These are phyloP conservation scores for Novumbra hubbsi DNA, from an alignment of 2,797 vertebrate species.

Conservation along the genomic window DNA sequence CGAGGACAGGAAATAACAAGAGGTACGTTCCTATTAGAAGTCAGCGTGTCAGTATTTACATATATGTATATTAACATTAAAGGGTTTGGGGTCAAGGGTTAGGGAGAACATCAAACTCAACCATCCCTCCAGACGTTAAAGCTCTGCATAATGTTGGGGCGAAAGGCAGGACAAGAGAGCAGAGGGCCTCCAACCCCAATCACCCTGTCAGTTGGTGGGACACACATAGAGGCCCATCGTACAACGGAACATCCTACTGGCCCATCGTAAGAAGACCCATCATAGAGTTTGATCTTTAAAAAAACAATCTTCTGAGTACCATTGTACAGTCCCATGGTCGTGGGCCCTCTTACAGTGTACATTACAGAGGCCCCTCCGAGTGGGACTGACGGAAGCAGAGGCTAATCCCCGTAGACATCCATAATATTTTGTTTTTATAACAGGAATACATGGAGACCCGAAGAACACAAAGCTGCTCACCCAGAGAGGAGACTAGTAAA, in stretches of 20 bases:
- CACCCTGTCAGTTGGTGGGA: neutral
- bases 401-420: neutral
- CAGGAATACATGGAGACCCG: too few species aligned
- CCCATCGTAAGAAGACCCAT: neutral
- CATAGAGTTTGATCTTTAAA: neutral
- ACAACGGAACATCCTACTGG: neutral
- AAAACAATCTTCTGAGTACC: neutral
- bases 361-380: neutral
- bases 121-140: too few species aligned
- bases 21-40: neutral
- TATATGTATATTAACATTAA: neutral
- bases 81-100: neutral
- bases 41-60: neutral
- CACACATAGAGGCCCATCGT: neutral
- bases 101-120: too few species aligned
- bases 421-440: neutral
- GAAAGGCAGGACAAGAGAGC: neutral
- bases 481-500: too few species aligned
- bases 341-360: rapidly evolving
- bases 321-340: neutral
- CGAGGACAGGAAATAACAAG: neutral
- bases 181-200: neutral
- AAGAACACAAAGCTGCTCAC: too few species aligned
- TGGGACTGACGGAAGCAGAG: neutral
- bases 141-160: neutral